Percentiles rank a stretch among this genome's conserved stretches.
These are phyloP conservation scores for Gorilla gorilla DNA, from an alignment of 2,113 vertebrate genomes.

Conservation along the genomic window DNA sequence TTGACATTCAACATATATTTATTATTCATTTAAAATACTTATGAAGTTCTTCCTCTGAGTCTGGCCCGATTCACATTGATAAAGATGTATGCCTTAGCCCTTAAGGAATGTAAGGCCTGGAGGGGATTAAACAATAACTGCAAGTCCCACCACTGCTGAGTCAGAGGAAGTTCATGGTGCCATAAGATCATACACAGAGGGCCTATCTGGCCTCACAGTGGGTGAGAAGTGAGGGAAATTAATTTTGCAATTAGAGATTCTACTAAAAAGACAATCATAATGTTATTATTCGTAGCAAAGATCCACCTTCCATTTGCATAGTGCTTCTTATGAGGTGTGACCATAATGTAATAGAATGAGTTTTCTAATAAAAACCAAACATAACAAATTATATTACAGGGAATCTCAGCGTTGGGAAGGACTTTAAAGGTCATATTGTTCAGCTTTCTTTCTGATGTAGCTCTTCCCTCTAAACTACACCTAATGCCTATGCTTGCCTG, in stretches of 20 bases:
- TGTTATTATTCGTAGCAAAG: constrained; percentile 49
- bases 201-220: background rate
- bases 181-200: background rate
- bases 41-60: background rate
- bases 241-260: constrained; percentile 58
- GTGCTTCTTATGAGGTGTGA: constrained; percentile 54
- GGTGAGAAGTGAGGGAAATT: constrained; percentile 9
- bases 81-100: background rate
- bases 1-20: constrained; percentile 50
- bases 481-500: background rate
- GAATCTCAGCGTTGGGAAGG: background rate
- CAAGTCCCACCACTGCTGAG: background rate
- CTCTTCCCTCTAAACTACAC: background rate
- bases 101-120: background rate
- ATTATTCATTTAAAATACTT: constrained; percentile 53
- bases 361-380: constrained; percentile 34
- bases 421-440: background rate
- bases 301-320: constrained; percentile 20
- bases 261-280: constrained; percentile 35
- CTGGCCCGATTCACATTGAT: background rate
- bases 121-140: background rate
- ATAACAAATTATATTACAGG: constrained; percentile 31
- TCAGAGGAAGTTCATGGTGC: background rate
- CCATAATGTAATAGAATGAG: constrained; percentile 14
- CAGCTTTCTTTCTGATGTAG: background rate